Percentiles rank a stretch among this genome's conserved stretches.
Evolutionary conservation across 2,113 vertebrate genomes (phyloP).

Genomic region (Sula dactylatra): DNA sequence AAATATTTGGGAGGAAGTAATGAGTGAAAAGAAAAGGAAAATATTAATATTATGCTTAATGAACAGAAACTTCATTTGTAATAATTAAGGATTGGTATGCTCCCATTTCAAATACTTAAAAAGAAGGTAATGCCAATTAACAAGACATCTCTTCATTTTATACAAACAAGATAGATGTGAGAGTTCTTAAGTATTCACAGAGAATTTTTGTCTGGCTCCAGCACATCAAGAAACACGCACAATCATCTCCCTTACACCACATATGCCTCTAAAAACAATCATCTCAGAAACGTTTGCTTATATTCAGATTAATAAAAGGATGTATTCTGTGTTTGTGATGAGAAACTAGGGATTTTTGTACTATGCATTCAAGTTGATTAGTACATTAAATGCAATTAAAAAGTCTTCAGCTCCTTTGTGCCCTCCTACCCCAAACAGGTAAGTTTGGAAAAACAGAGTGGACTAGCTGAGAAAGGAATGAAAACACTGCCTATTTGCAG

Average conservation of each 20-base stretch:
- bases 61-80: slow-evolving; percentile 36
- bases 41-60: slow-evolving; percentile 56
- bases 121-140: background rate
- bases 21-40: slow-evolving; percentile 58
- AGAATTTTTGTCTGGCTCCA: background rate
- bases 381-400: background rate
- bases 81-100: slow-evolving; percentile 11
- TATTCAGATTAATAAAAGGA: background rate
- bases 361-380: background rate
- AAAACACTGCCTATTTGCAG: background rate
- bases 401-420: background rate
- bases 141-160: background rate
- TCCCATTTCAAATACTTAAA: slow-evolving; percentile 12
- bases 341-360: background rate
- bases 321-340: background rate
- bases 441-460: background rate
- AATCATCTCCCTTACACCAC: background rate
- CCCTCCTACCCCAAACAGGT: background rate
- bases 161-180: background rate
- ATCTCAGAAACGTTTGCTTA: background rate
- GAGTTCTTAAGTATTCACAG: background rate
- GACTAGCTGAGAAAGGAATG: background rate
- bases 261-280: background rate
- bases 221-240: background rate
- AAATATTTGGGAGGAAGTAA: slow-evolving; percentile 55